These are phyloP conservation scores for Meriones unguiculatus DNA, from an alignment of 2,113 vertebrate species.

Conservation along the genomic window DNA sequence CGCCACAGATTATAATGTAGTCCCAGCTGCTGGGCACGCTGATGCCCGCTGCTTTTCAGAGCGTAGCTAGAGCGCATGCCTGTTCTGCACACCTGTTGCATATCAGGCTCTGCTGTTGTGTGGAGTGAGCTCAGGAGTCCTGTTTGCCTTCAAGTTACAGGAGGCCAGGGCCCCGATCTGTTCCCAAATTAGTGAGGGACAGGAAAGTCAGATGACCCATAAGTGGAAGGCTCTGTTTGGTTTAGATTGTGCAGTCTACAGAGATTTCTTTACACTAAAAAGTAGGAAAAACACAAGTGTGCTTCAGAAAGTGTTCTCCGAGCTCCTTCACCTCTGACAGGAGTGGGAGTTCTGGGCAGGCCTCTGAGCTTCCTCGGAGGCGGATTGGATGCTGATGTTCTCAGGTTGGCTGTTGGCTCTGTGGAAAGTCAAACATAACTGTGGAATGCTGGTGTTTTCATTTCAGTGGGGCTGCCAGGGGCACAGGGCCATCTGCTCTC, in stretches of 20 bases:
- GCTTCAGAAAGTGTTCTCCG: conserved; percentile 11
- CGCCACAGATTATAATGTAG: not conserved
- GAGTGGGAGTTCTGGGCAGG: not conserved
- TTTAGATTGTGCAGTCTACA: conserved; percentile 1
- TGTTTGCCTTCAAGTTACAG: not conserved
- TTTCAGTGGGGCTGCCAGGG: conserved; percentile 51
- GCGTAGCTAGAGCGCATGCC: fast-evolving
- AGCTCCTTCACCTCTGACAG: not conserved
- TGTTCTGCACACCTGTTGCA: fast-evolving
- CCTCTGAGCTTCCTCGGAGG: not conserved
- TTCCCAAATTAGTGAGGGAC: not conserved
- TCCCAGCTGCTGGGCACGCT: not conserved
- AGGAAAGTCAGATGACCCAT: not conserved
- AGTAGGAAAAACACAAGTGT: not conserved
- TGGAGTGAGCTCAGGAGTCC: not conserved
- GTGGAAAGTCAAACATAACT: conserved; percentile 58
- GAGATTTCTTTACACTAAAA: not conserved
- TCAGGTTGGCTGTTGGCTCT: conserved; percentile 39
- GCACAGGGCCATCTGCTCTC: conserved; percentile 41
- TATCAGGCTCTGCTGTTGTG: not conserved
- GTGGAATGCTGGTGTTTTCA: conserved; percentile 51
- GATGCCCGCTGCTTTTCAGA: fast-evolving
- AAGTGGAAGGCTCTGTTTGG: conserved; percentile 30
- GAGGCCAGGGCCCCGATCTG: not conserved
- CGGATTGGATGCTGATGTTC: not conserved